These are phyloP conservation scores for Corythaixoides concolor DNA, from an alignment of 2,113 vertebrate species.

Conservation along the genomic window DNA sequence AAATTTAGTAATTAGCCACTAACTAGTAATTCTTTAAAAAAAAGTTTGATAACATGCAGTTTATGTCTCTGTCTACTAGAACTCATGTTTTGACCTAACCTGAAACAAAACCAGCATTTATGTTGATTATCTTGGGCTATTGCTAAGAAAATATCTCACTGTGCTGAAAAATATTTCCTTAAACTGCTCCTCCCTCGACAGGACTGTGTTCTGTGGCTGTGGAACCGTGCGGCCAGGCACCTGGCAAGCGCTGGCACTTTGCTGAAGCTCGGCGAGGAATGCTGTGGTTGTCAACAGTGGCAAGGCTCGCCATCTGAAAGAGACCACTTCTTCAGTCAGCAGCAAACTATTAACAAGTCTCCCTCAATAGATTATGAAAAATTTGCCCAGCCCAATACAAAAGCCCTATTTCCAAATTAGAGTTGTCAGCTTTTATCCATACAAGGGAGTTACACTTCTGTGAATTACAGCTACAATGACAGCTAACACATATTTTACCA, in stretches of 20 bases:
- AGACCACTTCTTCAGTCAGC: not conserved
- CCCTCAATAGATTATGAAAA: not conserved
- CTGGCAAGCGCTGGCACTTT: constrained; percentile 21
- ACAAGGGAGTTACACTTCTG: not conserved
- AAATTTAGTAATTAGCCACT: not conserved
- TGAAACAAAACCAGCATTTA: not conserved
- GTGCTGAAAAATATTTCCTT: not conserved
- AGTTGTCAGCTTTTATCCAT: not conserved
- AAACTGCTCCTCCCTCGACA: not conserved
- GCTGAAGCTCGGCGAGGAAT: not conserved
- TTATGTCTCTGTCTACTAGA: not conserved
- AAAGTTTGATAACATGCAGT: not conserved
- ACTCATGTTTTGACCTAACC: not conserved
- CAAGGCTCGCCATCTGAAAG: not conserved
- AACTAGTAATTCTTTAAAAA: not conserved
- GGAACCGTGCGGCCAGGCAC: not conserved
- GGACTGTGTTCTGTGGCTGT: constrained; percentile 41
- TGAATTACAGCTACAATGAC: not conserved
- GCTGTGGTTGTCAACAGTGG: accelerated
- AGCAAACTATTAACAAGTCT: not conserved
- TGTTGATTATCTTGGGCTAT: not conserved
- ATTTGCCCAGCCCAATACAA: not conserved
- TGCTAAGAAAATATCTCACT: not conserved
- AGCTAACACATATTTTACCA: not conserved
- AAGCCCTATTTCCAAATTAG: not conserved